These are phyloP conservation scores for Macrosteles quadrilineatus DNA, from an alignment of 1,140 invertebrate genomes.

Conservation along the genomic window DNA sequence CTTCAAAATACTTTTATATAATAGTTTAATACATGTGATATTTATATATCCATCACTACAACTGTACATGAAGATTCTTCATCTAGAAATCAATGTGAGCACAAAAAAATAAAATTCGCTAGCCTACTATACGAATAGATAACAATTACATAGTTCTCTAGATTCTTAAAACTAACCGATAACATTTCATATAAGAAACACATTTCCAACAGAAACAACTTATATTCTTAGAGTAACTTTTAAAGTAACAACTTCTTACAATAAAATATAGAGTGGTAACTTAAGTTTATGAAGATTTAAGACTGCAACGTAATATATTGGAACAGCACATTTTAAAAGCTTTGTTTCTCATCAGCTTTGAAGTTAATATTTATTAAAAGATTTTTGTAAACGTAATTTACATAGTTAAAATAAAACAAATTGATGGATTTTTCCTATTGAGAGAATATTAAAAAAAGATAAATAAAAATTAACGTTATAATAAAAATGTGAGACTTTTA, in stretches of 20 bases:
- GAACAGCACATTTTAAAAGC: background rate
- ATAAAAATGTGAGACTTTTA: too few species aligned
- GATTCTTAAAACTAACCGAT: background rate
- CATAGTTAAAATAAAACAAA: background rate
- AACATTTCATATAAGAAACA: slow-evolving; percentile 16
- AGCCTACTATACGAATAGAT: slow-evolving; percentile 15
- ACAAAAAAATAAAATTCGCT: slow-evolving; percentile 19
- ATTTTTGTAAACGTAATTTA: background rate
- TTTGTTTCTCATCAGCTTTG: background rate
- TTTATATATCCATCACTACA: background rate
- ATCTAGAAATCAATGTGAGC: background rate
- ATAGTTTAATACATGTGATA: slow-evolving; percentile 1
- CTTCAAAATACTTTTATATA: slow-evolving; percentile 8
- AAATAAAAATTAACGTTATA: too few species aligned
- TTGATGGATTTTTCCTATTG: too few species aligned
- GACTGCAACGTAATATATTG: background rate
- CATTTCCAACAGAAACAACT: slow-evolving; percentile 1
- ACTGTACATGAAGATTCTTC: background rate
- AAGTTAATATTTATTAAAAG: background rate
- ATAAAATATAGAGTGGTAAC: background rate
- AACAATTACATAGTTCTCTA: background rate
- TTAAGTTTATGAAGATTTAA: slow-evolving; percentile 5
- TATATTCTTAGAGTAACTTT: background rate
- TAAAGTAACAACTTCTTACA: background rate
- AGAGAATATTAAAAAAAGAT: too few species aligned